Evolutionary conservation across 1,140 invertebrate species (phyloP).

Genomic region (Calosoma granatense): DNA sequence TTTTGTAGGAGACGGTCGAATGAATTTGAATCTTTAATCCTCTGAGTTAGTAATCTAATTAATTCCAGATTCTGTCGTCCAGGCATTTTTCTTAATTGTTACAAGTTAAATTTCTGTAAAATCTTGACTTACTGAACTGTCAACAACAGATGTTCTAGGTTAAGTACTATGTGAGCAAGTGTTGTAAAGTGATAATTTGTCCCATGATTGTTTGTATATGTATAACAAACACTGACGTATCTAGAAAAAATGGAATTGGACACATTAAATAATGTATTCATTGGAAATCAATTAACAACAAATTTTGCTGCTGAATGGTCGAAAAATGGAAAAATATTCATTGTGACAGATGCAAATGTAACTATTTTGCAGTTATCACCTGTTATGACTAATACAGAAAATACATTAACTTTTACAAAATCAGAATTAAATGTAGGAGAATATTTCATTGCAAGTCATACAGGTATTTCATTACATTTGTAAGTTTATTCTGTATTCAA

Average conservation of each 20-base stretch:
- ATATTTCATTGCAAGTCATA: neutral
- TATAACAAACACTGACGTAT: no score
- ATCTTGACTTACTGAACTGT: no score
- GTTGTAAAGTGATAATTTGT: no score
- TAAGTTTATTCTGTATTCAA: neutral
- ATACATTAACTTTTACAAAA: constrained; percentile 12
- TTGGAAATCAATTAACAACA: constrained; percentile 11
- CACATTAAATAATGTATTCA: constrained; percentile 11
- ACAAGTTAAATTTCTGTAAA: no score
- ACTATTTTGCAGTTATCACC: constrained; percentile 10
- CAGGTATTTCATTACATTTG: neutral
- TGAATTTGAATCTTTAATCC: constrained; percentile 24
- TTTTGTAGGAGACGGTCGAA: constrained; percentile 40
- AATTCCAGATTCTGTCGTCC: constrained; percentile 25
- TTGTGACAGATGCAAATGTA: constrained; percentile 13
- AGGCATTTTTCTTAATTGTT: no score
- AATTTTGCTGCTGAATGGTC: constrained; percentile 15
- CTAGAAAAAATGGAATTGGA: constrained; percentile 11
- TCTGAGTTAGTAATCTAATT: constrained; percentile 30
- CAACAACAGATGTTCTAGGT: no score
- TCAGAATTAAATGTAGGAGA: constrained; percentile 10
- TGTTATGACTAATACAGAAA: constrained; percentile 8
- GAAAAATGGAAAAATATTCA: constrained; percentile 14
- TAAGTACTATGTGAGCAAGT: no score
- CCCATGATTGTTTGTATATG: no score